phyloP scores from a whole-genome alignment of 2,113 vertebrate species.

The Lamprologus lemairii region DNA sequence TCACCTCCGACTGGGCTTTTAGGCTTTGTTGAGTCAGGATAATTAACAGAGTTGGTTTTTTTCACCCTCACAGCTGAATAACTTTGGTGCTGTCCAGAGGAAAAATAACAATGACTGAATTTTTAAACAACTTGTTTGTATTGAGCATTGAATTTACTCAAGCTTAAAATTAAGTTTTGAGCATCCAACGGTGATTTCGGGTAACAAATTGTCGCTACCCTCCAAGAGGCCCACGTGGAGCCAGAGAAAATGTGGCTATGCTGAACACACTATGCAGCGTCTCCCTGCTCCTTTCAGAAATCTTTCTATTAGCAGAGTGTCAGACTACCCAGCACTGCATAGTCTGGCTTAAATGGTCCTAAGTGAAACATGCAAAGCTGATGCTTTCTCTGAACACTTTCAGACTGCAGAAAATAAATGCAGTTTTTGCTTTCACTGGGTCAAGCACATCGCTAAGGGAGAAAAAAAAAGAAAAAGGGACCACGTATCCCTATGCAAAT shows the following conservation, averaged over 20 bases:
- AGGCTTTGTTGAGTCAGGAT: not conserved
- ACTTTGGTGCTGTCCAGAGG: not conserved
- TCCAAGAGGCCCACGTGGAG: not conserved
- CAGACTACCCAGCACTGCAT: not conserved
- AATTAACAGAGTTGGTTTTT: not conserved
- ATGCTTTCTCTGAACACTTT: not conserved
- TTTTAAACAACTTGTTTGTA: not conserved
- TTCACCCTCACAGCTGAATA: not conserved
- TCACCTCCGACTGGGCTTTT: not conserved
- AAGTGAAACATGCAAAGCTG: not conserved
- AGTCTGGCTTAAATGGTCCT: not conserved
- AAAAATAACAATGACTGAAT: not conserved
- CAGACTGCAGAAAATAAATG: not conserved
- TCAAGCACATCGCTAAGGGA: not conserved
- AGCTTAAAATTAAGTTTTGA: not conserved
- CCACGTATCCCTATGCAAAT: not conserved
- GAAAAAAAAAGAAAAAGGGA: not conserved
- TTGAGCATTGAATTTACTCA: not conserved
- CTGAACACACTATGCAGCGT: not conserved
- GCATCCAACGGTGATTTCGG: accelerated
- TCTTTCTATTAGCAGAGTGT: not conserved
- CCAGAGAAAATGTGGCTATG: not conserved
- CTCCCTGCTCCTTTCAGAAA: not conserved
- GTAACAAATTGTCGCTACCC: not conserved
- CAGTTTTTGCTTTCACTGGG: not conserved